Evolutionary conservation across 2,113 vertebrate species (phyloP).

Genomic region (Trichomycterus rosablanca): DNA sequence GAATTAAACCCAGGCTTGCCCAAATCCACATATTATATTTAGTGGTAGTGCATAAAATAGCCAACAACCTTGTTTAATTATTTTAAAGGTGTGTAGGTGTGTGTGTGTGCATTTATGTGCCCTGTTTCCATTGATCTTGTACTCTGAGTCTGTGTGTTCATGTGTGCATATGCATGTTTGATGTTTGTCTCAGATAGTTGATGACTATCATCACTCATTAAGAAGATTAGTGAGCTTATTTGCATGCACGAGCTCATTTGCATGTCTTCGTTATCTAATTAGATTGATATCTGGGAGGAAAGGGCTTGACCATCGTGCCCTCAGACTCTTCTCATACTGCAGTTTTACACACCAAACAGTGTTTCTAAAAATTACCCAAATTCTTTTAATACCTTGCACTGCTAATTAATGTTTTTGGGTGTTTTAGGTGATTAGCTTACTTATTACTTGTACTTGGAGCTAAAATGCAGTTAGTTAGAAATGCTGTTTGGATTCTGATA

Average conservation of each 20-base stretch:
- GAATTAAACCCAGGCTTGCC: too few relatives aligned
- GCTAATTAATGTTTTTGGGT: too few relatives aligned
- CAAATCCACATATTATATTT: too few relatives aligned
- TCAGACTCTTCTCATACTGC: constrained; percentile 47
- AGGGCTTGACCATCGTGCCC: constrained; percentile 63
- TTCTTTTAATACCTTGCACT: background rate
- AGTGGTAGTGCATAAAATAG: too few relatives aligned
- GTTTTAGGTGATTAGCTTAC: too few relatives aligned
- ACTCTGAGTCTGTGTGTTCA: constrained; percentile 15
- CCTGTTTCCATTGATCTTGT: constrained; percentile 23
- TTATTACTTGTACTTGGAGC: too few relatives aligned
- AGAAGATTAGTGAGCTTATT: constrained; percentile 69
- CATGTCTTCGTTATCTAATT: constrained; percentile 74
- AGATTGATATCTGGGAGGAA: constrained; percentile 67
- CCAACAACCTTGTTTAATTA: too few relatives aligned
- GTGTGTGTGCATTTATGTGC: constrained; percentile 30
- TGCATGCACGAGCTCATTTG: constrained; percentile 65
- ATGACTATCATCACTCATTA: constrained; percentile 67
- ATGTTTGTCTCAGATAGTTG: constrained; percentile 66
- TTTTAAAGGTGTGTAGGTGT: too few relatives aligned
- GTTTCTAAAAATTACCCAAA: too few relatives aligned
- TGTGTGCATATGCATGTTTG: constrained; percentile 43
- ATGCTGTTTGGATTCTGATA: too few relatives aligned
- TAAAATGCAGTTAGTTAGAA: too few relatives aligned
- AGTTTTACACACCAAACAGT: too few relatives aligned